Base-by-base conservation (phyloP, 2,888 invertebrate genomes). In the Carabus problematicus region DNA sequence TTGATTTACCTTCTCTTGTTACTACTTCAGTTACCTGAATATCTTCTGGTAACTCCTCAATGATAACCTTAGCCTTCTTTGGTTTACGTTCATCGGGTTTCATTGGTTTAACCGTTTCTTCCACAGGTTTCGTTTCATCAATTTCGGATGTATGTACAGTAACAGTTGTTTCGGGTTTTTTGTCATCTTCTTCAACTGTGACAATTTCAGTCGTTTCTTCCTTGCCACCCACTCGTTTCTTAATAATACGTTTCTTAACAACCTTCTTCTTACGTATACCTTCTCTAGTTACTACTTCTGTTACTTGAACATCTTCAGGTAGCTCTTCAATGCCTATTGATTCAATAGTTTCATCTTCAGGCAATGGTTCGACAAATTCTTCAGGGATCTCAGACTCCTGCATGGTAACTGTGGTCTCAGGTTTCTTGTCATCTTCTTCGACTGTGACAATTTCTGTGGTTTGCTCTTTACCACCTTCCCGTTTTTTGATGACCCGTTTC, bases 151-250 rank as follows among this genome's bases (percentile, higher is more conserved):
- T 55, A 70, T 78, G 72, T 8, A 79, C 77, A 16, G 75, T 76
- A 18, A 81, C 77, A 58, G 80, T 79, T 64, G 75, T 79, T 55
- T 80, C 75, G 0, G 85, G 84, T 64, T 81, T 76, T 64, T 79
- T 75, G 29, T 80, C 82, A 42, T 82, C 83, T 73, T 81, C 77
- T 74, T 81, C 79, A 18, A 81, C 76, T 8, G 83, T 84, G 63
- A 78, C 77, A 40, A 84, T 83, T 77, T 71, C 70, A 58, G 62
- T 72, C 49, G 60, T 72, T 29, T 58, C 71, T 9, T 67, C 70
- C 56, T 64, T 70, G 18, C 70, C 72, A 11, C 58, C 40, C 60
- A 73, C 59, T 8, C 63, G n/a, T 72, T 78, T 81, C 70, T 81
- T 83, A 11, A 83, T 80, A 0, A 78, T 74, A 3, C 79, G 79